Evolutionary conservation across 2,888 invertebrate species (phyloP).

Genomic region (Drosophila gaucha): DNA sequence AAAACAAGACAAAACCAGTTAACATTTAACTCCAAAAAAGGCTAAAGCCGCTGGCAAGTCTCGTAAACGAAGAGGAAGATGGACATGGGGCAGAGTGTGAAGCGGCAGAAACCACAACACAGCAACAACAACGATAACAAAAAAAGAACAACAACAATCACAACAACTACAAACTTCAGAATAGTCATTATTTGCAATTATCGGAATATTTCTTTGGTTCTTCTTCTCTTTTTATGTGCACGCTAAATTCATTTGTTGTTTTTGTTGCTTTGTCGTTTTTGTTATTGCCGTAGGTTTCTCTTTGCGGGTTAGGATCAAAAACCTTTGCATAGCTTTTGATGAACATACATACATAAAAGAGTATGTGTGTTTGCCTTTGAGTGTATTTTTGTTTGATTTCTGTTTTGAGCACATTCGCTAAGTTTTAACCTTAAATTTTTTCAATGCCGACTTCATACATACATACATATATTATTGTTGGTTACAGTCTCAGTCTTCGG

Average conservation of each 20-base stretch:
- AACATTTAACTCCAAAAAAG: conserved; percentile 77
- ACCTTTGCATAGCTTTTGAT: conserved; percentile 57
- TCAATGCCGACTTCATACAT: conserved; percentile 60
- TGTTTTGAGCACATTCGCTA: conserved; percentile 52
- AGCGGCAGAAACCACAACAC: conserved; percentile 46
- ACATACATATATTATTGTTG: conserved; percentile 8
- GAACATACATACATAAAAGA: conserved; percentile 2
- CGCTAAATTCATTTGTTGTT: conserved; percentile 53
- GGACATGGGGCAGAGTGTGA: conserved; percentile 22
- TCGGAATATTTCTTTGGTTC: conserved; percentile 72
- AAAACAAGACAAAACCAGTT: conserved; percentile 67
- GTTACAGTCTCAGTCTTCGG: conserved; percentile 1
- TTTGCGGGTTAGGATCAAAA: conserved; percentile 72
- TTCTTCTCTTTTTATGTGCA: conserved; percentile 56
- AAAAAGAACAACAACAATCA: conserved; percentile 15
- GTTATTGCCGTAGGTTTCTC: conserved; percentile 56
- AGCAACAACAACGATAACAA: conserved; percentile 20
- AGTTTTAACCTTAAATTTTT: conserved; percentile 67
- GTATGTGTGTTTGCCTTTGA: conserved; percentile 8
- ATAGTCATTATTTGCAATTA: conserved; percentile 79
- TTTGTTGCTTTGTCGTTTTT: conserved; percentile 35
- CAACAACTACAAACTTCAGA: conserved; percentile 49
- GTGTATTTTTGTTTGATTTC: conserved; percentile 60
- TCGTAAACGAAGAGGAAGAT: conserved; percentile 27
- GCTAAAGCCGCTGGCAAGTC: conserved; percentile 50